These are phyloP conservation scores for Buphagus erythrorhynchus DNA, from an alignment of 2,797 vertebrate species.

Conservation along the genomic window DNA sequence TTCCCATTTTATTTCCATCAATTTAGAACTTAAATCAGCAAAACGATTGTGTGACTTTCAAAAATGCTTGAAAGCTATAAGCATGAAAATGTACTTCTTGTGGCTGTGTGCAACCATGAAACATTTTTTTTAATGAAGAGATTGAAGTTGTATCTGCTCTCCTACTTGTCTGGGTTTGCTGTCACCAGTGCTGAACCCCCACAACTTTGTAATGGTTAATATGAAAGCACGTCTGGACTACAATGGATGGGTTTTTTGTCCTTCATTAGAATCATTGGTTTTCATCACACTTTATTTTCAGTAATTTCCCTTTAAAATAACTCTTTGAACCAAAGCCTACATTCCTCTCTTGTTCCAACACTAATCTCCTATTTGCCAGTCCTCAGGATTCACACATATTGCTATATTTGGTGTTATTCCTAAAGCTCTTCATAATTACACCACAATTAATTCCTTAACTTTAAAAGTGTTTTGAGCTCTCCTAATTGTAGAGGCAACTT, in stretches of 20 bases:
- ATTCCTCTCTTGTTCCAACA: constrained; percentile 19
- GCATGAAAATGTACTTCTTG: constrained; percentile 43
- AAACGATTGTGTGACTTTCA: constrained; percentile 42
- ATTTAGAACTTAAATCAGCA: constrained; percentile 52
- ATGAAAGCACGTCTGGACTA: not conserved
- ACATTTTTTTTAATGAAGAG: constrained; percentile 43
- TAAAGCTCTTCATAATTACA: constrained; percentile 37
- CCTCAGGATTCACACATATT: constrained; percentile 28
- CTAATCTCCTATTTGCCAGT: constrained; percentile 24
- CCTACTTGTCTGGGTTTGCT: not conserved
- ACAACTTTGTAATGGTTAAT: not conserved
- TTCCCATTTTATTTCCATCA: not conserved
- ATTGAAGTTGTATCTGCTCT: constrained; percentile 1
- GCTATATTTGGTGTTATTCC: constrained; percentile 47
- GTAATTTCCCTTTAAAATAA: constrained; percentile 45
- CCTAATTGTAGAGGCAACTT: constrained; percentile 1
- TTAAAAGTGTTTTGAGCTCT: constrained; percentile 19
- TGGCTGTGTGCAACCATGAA: not conserved
- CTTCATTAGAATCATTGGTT: constrained; percentile 1
- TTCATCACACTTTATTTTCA: constrained; percentile 34
- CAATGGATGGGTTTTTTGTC: not conserved
- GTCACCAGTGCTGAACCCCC: not conserved
- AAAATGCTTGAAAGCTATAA: constrained; percentile 19
- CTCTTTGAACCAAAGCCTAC: constrained; percentile 37
- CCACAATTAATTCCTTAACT: constrained; percentile 53